Evolutionary conservation across 2,113 vertebrate genomes (phyloP), one percentile per base, ranked within the genome.

Genomic region (Sminthopsis crassicaudata): DNA sequence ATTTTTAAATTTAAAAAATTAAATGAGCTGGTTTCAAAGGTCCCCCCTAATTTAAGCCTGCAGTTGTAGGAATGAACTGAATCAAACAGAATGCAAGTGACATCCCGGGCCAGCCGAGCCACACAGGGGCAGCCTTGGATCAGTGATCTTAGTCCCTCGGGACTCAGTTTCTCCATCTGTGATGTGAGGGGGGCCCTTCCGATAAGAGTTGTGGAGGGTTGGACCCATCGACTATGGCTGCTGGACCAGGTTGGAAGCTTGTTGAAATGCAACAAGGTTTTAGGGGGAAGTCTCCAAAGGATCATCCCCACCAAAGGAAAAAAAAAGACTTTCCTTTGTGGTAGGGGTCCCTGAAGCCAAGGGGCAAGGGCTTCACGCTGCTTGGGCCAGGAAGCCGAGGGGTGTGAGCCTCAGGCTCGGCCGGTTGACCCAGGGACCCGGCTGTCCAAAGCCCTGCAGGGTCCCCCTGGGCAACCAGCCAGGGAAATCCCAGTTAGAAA

Each of bases 1-100:
- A 51, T 51, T 51, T 60, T 60, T 60, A 2, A 30, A 14, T 60
- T 60, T 30, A 30, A 14, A 60, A 60, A 30, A 12, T 60, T 76
- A 14, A 0, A 46, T 2, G 0, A 0, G n/a, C 46, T 1, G 23
- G n/a, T 26, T 24, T 42, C 2, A 30, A 10, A 10, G 16, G 14
- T 53, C 14, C 52, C 36, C 54, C n/a, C 24, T 10, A 24, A 14
- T n/a, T 9, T 6, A 26, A 22, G 27, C 3, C 24, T 11, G 42
- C 11, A 16, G 2, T 51, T 42, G 88, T 16, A 19, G 67, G 53
- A 36, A 54, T 30, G 30, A 67, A 36, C 8, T 67, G 30, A 67
- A 67, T 14, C 12, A 2, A 67, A 67, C 10, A 27, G 30, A 60
- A 60, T 19, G 2, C 24, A 30, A 30, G 55, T 11, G 55, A 57